Conservation (phyloP, 2,888 invertebrate species). For the Carpatolechia fugitivella region DNA sequence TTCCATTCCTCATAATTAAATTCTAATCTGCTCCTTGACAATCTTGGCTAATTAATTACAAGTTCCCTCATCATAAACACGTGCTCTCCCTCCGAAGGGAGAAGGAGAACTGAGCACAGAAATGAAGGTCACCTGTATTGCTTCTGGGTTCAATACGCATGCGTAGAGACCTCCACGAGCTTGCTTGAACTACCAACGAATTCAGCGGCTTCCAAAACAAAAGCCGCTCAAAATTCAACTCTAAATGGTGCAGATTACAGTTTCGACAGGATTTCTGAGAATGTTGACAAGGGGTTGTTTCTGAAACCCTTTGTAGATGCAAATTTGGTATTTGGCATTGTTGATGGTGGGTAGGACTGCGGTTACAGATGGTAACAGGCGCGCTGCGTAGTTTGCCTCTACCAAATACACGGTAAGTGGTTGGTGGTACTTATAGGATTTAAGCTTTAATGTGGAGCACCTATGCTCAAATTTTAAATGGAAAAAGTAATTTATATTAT, state of each 20-base stretch:
- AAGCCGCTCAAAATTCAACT: not conserved
- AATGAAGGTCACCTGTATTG: slow-evolving; percentile 45
- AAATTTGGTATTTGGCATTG: slow-evolving; percentile 18
- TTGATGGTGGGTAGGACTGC: slow-evolving; percentile 6
- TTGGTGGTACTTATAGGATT: not conserved
- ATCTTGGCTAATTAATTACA: not conserved
- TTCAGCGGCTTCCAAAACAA: not conserved
- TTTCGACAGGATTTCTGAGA: not conserved
- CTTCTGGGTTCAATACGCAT: slow-evolving; percentile 54
- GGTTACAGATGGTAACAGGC: not conserved
- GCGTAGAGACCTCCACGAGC: slow-evolving; percentile 31
- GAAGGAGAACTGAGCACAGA: slow-evolving; percentile 34
- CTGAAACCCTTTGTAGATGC: slow-evolving; percentile 18
- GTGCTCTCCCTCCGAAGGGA: slow-evolving; percentile 24
- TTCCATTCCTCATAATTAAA: not conserved
- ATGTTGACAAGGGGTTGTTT: not conserved
- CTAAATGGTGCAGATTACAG: not conserved
- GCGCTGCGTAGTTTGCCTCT: not conserved
- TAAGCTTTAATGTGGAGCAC: not conserved
- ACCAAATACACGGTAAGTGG: not conserved
- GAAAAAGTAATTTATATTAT: no score
- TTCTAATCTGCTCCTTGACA: not conserved
- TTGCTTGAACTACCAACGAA: not conserved
- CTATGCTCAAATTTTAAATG: no score
- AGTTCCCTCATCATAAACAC: slow-evolving; percentile 10